Conservation (phyloP, 2,797 vertebrate genomes). For the Arrhamphus sclerolepis region DNA sequence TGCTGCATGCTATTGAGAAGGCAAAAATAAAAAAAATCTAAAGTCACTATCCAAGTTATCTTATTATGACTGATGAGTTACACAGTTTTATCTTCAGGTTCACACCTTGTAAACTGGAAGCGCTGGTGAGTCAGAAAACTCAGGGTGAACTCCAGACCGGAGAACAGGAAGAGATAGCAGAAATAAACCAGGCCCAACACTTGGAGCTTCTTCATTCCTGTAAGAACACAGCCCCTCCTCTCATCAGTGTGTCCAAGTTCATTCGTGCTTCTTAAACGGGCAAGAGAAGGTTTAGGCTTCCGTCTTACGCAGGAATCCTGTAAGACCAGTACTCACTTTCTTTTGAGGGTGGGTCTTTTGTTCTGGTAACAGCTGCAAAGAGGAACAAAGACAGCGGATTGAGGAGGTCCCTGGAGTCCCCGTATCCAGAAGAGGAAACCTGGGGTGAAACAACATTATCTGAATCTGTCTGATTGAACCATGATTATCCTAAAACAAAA, state of each 20-base stretch:
- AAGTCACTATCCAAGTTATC: neutral
- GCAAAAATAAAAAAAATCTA: neutral
- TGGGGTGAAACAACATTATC: constrained; percentile 8
- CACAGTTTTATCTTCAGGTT: constrained; percentile 9
- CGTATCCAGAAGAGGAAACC: constrained; percentile 71
- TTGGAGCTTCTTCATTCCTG: constrained; percentile 87
- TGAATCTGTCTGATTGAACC: neutral
- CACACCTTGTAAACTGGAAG: constrained; percentile 93
- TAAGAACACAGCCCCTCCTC: constrained; percentile 11
- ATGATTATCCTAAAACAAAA: neutral
- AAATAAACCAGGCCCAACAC: constrained; percentile 90
- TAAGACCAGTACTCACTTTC: constrained; percentile 78
- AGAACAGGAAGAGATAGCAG: constrained; percentile 95
- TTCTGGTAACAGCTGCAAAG: constrained; percentile 87
- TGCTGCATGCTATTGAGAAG: constrained; percentile 89
- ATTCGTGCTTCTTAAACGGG: constrained; percentile 2
- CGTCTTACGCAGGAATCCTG: neutral
- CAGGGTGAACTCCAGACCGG: constrained; percentile 93
- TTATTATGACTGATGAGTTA: neutral
- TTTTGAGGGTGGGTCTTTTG: constrained; percentile 78
- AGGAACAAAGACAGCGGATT: constrained; percentile 88
- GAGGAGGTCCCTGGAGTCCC: constrained; percentile 84
- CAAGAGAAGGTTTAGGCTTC: neutral
- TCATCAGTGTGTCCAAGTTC: constrained; percentile 2
- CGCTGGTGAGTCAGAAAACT: constrained; percentile 96